These are phyloP conservation scores for Caenorhabditis becei DNA, from an alignment of 2,888 invertebrate species.

Conservation along the genomic window DNA sequence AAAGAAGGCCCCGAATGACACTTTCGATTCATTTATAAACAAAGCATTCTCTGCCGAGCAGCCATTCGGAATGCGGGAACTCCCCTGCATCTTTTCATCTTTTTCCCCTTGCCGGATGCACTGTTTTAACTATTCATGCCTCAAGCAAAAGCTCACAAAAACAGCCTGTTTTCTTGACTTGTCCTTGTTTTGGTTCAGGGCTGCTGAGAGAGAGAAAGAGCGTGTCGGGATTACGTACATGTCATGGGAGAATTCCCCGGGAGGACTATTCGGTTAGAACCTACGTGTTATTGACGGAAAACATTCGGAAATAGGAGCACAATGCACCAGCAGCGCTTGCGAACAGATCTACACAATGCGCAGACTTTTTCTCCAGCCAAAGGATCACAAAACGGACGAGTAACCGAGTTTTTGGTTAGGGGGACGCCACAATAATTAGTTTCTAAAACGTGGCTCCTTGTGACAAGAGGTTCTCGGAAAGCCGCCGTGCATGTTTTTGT, in stretches of 20 bases:
- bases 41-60: not conserved
- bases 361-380: too few relatives aligned
- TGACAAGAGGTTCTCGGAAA: not conserved
- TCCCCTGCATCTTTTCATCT: too few relatives aligned
- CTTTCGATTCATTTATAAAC: constrained; percentile 11
- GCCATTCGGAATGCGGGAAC: too few relatives aligned
- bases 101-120: too few relatives aligned
- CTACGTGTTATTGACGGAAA: not conserved
- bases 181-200: not conserved
- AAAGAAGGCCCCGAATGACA: too few relatives aligned
- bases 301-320: not conserved
- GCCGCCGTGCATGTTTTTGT: not conserved
- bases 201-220: not conserved
- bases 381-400: not conserved
- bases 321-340: too few relatives aligned
- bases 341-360: too few relatives aligned
- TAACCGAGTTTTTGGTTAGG: not conserved
- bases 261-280: not conserved
- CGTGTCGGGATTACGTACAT: not conserved
- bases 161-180: not conserved
- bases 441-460: not conserved
- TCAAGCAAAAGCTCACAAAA: constrained; percentile 6
- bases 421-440: not conserved
- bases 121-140: not conserved
- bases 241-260: not conserved